Conservation (phyloP, 2,797 vertebrate species). For the Hypotaenidia philippensis region DNA sequence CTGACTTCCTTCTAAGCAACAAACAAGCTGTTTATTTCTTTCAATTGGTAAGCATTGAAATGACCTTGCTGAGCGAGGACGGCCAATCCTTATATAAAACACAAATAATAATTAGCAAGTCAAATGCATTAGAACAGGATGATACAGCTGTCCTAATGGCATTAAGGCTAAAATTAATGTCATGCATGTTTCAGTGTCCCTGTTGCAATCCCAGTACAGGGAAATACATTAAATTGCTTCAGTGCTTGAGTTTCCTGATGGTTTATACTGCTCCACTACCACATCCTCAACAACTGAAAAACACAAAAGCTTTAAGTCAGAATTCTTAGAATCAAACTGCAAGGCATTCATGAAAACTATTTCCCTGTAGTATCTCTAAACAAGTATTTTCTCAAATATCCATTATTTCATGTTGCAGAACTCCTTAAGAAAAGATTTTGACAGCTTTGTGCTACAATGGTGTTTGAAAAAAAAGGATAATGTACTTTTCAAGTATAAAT, state of each 20-base stretch:
- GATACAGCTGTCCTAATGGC: background rate
- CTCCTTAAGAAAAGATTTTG: background rate
- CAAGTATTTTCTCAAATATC: background rate
- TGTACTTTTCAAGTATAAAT: background rate
- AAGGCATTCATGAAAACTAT: background rate
- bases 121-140: background rate
- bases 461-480: background rate
- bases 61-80: background rate
- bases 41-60: background rate
- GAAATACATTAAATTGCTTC: background rate
- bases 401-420: background rate
- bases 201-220: background rate
- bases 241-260: background rate
- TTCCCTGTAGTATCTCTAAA: background rate
- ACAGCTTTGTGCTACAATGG: background rate
- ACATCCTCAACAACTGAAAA: background rate
- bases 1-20: background rate
- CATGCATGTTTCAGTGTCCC: background rate
- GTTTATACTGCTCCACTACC: background rate
- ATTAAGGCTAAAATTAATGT: background rate
- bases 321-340: background rate
- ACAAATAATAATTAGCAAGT: background rate
- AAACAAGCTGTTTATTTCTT: slow-evolving; percentile 18
- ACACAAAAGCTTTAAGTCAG: background rate
- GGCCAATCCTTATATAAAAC: background rate